phyloP scores from a whole-genome alignment of 1,140 invertebrate species.

The Mylabris phalerata region DNA sequence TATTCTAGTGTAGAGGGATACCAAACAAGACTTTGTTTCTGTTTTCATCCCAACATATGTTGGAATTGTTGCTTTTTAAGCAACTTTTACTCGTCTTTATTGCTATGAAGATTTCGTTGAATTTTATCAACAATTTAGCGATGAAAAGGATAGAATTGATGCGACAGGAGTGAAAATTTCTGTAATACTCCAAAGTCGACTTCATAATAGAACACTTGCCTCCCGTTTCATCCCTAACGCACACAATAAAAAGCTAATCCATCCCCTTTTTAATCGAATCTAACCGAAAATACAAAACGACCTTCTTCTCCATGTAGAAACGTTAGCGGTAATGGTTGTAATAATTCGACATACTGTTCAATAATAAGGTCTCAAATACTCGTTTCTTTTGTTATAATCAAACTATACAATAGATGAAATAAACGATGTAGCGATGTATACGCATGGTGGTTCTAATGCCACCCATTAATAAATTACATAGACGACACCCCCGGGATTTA shows the following conservation, averaged over 20 bases:
- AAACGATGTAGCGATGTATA: constrained; percentile 28
- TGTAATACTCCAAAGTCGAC: not conserved
- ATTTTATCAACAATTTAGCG: not conserved
- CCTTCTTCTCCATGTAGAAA: not conserved
- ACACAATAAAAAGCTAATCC: constrained; percentile 16
- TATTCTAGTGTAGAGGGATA: constrained; percentile 14
- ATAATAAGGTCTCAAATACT: constrained; percentile 30
- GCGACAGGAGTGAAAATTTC: no score
- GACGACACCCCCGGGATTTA: constrained; percentile 38
- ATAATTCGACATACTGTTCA: constrained; percentile 22
- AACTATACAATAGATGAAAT: constrained; percentile 28
- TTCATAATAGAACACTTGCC: constrained; percentile 16
- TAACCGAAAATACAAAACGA: not conserved
- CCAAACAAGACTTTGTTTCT: no score
- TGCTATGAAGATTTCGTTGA: no score
- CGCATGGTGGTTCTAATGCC: constrained; percentile 35
- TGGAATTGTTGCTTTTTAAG: no score
- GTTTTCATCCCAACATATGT: no score
- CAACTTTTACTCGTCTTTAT: no score
- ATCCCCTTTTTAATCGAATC: not conserved
- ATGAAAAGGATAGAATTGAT: no score
- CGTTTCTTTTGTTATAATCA: constrained; percentile 31
- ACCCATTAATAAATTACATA: constrained; percentile 43
- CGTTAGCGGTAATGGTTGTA: not conserved
- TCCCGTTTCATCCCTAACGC: not conserved